Evolutionary conservation across 2,888 invertebrate genomes (phyloP), one percentile per base, ranked within the genome.

Genomic region (Lumbricus terrestris): DNA sequence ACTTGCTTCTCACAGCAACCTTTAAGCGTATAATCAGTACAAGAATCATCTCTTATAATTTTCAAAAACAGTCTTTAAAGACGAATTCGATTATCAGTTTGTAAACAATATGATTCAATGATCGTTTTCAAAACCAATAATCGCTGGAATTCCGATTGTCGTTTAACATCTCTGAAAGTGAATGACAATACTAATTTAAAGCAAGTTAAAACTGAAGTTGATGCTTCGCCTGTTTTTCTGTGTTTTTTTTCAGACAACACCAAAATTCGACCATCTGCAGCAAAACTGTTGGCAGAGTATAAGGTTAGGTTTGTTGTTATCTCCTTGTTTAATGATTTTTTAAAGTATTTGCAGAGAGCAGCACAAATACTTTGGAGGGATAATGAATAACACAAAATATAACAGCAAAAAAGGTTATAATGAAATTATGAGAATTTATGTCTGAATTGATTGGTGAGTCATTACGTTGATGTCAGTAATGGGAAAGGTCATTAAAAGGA

Each of bases 281-380:
- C 92, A 37, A 93, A 93, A 90, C 92, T 94, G 54, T 90, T 94
- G 93, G 91, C 96, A 92, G 97, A 97, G 93, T 97, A 97, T 95
- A 97, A 97, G 95, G 97, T 97, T 93, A 40, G 89, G 69, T 29
- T 40, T 34, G 47, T 42, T 54, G n/a, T 40, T 20, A 82, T 89
- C 29, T 34, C 29, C 33, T 85, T 38, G 33, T 54, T 90, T 88
- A 29, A n/a, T 69, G 29, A 69, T n/a, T 69, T n/a, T 69, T 69
- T n/a, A 11, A 29, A n/a, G 69, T 69, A 69, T n/a, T 69, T n/a
- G 23, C 69, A 69, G 0, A 69, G 69, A 16, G 8, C 69, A 69
- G 54, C 15, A 29, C 54, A 29, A 54, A 69, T 0, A 69, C 8
- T 29, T 47, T 4, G 20, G 20, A 20, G 47, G 4, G 29, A n/a